Evolutionary conservation across 37 sponge, comb jelly and placozoan species (phyloP).

Genomic region (Hexactinellida sp.): DNA sequence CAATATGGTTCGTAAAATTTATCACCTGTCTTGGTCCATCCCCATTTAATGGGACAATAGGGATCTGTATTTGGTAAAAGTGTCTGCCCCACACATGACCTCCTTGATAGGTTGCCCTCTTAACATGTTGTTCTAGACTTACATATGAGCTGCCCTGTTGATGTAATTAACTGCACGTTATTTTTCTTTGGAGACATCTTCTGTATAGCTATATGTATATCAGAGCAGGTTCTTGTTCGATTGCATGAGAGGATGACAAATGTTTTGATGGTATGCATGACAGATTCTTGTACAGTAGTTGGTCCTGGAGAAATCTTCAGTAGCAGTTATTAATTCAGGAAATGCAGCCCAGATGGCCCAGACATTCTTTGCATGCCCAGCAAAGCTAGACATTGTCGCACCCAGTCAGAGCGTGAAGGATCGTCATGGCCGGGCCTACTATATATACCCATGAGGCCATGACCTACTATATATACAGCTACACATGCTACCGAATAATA

Average conservation of each 20-base stretch:
- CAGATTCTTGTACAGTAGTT: background rate
- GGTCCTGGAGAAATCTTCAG: conserved; percentile 1
- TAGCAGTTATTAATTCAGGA: conserved; percentile 2
- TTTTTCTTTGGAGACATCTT: background rate
- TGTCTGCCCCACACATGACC: conserved; percentile 2
- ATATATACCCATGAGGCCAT: background rate
- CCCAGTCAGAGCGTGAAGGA: conserved; percentile 27
- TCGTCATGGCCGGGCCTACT: conserved; percentile 16
- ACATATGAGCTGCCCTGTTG: background rate
- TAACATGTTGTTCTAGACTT: background rate
- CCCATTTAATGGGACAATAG: background rate
- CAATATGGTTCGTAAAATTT: background rate
- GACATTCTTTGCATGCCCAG: conserved; percentile 15
- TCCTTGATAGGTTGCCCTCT: background rate
- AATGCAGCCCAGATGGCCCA: conserved; percentile 16
- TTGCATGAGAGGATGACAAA: too few species aligned
- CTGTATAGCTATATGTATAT: background rate
- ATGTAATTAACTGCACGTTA: background rate
- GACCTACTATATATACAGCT: too few species aligned
- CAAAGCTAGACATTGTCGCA: conserved; percentile 23
- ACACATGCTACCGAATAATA: background rate
- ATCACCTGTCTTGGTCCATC: background rate
- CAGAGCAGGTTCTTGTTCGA: background rate
- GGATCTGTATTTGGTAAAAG: background rate
- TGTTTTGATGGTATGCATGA: background rate